These are phyloP conservation scores for Drosophila kikkawai DNA, from an alignment of 1,140 invertebrate species.

Conservation along the genomic window DNA sequence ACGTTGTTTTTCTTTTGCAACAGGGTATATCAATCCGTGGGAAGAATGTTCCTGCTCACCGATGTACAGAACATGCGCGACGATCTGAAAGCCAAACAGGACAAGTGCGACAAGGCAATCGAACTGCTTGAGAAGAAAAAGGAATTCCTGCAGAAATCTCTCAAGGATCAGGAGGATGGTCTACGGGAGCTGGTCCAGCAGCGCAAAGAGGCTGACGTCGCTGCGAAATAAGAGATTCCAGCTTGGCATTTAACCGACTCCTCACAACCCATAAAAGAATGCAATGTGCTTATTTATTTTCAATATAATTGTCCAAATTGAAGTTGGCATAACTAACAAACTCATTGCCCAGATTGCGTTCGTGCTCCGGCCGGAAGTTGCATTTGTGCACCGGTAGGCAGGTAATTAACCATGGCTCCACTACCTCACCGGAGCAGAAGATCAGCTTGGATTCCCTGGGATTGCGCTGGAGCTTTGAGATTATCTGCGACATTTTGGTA, in stretches of 20 bases:
- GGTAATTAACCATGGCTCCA: constrained; percentile 89
- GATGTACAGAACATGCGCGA: constrained; percentile 77
- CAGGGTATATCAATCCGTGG: constrained; percentile 82
- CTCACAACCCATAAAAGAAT: constrained; percentile 10
- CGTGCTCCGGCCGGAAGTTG: constrained; percentile 92
- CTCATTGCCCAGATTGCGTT: constrained; percentile 96
- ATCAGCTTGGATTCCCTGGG: constrained; percentile 89
- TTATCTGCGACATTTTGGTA: constrained; percentile 92
- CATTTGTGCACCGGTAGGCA: constrained; percentile 89
- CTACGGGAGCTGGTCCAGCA: constrained; percentile 82
- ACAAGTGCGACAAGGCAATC: constrained; percentile 82
- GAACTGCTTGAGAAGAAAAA: constrained; percentile 80
- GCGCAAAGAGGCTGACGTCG: constrained; percentile 73
- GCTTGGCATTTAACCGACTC: constrained; percentile 11
- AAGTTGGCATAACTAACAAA: constrained; percentile 97
- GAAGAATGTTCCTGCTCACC: constrained; percentile 83
- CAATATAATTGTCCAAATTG: constrained; percentile 87
- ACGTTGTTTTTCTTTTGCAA: background rate
- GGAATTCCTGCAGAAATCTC: constrained; percentile 75
- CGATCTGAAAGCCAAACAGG: constrained; percentile 76
- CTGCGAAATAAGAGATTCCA: constrained; percentile 50
- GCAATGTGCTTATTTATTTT: constrained; percentile 68
- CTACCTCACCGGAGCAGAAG: constrained; percentile 94
- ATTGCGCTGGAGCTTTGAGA: constrained; percentile 90
- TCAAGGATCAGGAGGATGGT: constrained; percentile 83